Percentiles rank a stretch among this genome's conserved stretches.
Conservation (phyloP, 2,797 vertebrate species). For the Acanthis flammea region DNA sequence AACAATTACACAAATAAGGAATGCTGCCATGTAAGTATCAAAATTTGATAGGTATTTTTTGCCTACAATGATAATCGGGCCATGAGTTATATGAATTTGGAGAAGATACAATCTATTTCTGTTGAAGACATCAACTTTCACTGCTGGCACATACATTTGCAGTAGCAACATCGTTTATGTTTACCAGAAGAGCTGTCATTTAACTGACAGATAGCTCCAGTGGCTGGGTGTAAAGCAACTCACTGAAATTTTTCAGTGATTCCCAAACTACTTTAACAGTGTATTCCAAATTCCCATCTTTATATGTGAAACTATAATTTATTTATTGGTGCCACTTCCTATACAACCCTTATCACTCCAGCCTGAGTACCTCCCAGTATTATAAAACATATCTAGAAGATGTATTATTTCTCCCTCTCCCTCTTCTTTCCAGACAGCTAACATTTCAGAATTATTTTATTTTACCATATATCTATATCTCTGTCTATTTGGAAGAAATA, state of each 20-base stretch:
- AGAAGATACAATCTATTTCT: background rate
- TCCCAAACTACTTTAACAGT: conserved; percentile 5
- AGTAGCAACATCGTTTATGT: background rate
- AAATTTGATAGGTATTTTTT: background rate
- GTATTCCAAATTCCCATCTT: background rate
- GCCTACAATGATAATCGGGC: background rate
- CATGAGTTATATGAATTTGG: background rate
- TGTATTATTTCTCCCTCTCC: background rate
- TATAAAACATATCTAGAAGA: background rate
- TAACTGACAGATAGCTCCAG: background rate
- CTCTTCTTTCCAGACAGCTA: background rate
- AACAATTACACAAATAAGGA: background rate
- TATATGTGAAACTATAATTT: conserved; percentile 1
- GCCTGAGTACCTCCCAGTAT: background rate
- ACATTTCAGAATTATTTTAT: background rate
- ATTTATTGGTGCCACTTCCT: conserved; percentile 6
- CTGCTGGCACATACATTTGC: background rate
- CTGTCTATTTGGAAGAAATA: background rate
- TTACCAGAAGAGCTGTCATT: background rate
- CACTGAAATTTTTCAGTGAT: background rate
- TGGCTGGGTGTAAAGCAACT: background rate
- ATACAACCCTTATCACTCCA: background rate
- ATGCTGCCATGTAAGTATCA: background rate
- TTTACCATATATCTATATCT: background rate
- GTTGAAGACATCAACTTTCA: background rate